A percentile compares a stretch with the other conserved stretches of the same genome.
Conservation (phyloP, 1,140 invertebrate genomes). For the Orchesella cincta region DNA sequence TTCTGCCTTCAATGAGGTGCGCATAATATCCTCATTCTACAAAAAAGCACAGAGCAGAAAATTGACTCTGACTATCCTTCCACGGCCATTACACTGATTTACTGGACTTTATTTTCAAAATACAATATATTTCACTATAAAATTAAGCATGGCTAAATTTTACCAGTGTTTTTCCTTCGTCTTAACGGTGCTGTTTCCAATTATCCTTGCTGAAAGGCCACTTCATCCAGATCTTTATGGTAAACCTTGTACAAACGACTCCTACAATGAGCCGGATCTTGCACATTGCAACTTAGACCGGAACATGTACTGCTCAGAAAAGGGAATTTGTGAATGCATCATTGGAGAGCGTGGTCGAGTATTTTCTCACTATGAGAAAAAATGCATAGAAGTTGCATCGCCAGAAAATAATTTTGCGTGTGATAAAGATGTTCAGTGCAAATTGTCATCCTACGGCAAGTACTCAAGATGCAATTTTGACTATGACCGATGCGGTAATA, state of each 20-base stretch:
- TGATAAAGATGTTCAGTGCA: constrained; percentile 9
- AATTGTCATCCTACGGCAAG: constrained; percentile 19
- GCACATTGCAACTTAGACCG: neutral
- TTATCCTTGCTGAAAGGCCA: neutral
- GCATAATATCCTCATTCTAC: no score
- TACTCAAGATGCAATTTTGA: constrained; percentile 25
- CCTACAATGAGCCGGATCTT: neutral
- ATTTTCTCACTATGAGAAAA: constrained; percentile 2
- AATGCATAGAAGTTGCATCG: neutral
- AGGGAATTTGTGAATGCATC: constrained; percentile 22
- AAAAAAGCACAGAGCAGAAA: no score
- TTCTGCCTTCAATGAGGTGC: no score
- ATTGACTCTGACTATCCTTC: no score
- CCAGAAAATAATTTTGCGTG: constrained; percentile 5
- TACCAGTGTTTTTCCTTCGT: neutral
- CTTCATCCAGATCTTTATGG: neutral
- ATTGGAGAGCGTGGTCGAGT: neutral
- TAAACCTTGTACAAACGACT: neutral
- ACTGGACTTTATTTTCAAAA: neutral
- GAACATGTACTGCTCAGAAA: constrained; percentile 12
- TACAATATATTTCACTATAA: neutral
- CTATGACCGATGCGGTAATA: neutral
- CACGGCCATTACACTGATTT: no score
- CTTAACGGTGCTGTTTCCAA: neutral
- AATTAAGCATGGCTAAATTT: neutral